Conservation (phyloP, 1,140 invertebrate genomes). For the Portunus trituberculatus region DNA sequence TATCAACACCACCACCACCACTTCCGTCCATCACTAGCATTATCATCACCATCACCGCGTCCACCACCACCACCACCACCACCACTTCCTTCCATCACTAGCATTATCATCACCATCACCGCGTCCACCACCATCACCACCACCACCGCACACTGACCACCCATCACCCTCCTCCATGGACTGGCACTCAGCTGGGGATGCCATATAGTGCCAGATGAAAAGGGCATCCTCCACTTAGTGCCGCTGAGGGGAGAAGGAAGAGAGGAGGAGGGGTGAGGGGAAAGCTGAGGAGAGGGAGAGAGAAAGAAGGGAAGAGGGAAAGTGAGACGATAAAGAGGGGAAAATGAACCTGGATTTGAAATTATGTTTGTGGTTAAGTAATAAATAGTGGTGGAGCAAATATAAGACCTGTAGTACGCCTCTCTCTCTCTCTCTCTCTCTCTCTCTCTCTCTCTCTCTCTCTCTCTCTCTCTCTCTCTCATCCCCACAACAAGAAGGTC, state of each 20-base stretch:
- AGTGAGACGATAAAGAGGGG: neutral
- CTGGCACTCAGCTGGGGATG: neutral
- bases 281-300: neutral
- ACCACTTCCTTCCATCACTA: neutral
- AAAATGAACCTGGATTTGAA: neutral
- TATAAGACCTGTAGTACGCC: neutral
- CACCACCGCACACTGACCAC: neutral
- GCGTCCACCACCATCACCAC: neutral
- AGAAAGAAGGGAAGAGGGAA: neutral
- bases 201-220: slow-evolving; percentile 15
- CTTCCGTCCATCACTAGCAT: neutral
- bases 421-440: slow-evolving; percentile 13
- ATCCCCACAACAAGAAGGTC: neutral
- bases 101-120: neutral
- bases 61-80: neutral
- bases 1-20: neutral
- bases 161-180: neutral
- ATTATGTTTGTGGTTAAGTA: neutral
- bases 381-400: neutral
- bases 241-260: neutral
- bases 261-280: neutral
- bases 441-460: slow-evolving; percentile 48
- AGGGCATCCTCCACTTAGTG: neutral
- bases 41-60: neutral
- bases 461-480: slow-evolving; percentile 54